Evolutionary conservation across 2,797 vertebrate species (phyloP), one percentile per base, ranked within the genome.

Genomic region (Chrysolophus pictus): DNA sequence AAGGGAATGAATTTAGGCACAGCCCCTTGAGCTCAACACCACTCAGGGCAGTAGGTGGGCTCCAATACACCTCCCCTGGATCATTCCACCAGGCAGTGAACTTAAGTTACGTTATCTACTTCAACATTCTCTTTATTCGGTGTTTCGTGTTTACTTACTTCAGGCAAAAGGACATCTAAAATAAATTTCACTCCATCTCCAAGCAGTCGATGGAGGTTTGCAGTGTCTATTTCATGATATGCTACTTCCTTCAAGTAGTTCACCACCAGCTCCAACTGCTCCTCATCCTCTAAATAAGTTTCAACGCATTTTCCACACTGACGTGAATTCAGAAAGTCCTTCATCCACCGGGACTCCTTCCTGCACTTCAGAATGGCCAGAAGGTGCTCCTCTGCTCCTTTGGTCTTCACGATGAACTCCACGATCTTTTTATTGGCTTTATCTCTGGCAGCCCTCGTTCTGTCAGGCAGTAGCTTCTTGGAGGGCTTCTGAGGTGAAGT

Each of bases 121-220:
- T 67, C 95, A 13, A 16, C 2, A 0, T 6, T 1, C 5, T 0
- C 29, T 58, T 8, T 10, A 0, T 22, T 16, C n/a, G 4, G 6
- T 0, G 0, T 15, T 39, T 6, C 3, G 0, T 0, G 2, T 51
- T 62, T 31, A 24, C 96, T 97, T 86, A 99, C 99, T 98, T 99
- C 99, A 9, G 99, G 99, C 62, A 99, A 95, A 26, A 99, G 98
- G 77, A 99, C 99, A 42, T 99, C 98, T 4, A 99, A 94, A 82
- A 99, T 98, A 88, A 99, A 98, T 9, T 97, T 97, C 51, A 98
- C 97, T 29, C 76, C 95, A 44, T 99, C 98, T 19, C 98, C 84
- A 9, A 91, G 96, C 26, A 97, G 89, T 13, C 95, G 90, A 9
- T 84, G 95, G 16, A 97, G 82, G 18, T 95, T 88, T 4, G 64